phyloP scores from a whole-genome alignment of 2,888 invertebrate genomes.

The Ormyrus nitidulus region DNA sequence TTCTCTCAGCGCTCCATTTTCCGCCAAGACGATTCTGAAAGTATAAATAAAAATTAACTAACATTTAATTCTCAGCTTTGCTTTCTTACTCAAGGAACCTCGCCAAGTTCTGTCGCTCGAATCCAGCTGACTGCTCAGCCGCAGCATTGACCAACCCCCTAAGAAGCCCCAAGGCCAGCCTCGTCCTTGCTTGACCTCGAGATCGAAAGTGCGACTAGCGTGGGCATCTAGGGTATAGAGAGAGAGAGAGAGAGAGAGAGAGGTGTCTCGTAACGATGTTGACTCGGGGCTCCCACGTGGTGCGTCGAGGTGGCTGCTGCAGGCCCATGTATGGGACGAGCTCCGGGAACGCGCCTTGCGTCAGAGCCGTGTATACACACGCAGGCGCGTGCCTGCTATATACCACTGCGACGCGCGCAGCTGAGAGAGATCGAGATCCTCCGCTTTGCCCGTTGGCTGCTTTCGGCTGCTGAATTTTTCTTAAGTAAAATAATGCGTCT shows the following conservation, averaged over 20 bases:
- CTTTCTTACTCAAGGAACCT: no score
- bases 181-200: constrained; percentile 47
- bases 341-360: constrained; percentile 10
- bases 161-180: no score
- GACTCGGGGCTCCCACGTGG: constrained; percentile 28
- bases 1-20: no score
- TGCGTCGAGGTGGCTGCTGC: background rate
- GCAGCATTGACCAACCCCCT: no score
- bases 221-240: constrained; percentile 10
- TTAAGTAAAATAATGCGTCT: no score
- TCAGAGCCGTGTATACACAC: background rate
- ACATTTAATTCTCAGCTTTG: no score
- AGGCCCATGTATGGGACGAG: constrained; percentile 29
- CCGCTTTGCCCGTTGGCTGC: no score
- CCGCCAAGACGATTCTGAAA: no score
- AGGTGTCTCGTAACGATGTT: constrained; percentile 10
- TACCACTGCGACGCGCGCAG: background rate
- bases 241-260: constrained; percentile 5
- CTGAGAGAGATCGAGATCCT: background rate
- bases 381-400: background rate
- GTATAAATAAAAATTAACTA: no score
- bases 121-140: no score
- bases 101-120: no score
- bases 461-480: no score
- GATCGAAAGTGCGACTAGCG: constrained; percentile 19